Conservation (phyloP, 2,797 vertebrate genomes). For the Gallinago stenura region DNA sequence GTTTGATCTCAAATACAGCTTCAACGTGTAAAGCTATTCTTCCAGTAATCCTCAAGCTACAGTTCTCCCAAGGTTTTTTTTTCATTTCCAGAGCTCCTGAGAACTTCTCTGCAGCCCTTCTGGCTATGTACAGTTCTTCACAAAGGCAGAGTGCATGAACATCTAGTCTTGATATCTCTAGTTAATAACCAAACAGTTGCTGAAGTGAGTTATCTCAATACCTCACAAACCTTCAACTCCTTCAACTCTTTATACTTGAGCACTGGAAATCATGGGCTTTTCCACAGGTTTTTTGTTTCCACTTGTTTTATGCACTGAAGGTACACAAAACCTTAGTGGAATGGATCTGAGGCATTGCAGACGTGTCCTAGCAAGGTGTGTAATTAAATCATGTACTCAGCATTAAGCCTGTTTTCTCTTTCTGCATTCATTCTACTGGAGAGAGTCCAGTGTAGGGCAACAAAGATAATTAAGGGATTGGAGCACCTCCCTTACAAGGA, state of each 20-base stretch:
- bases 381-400: background rate
- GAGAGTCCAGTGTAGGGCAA: too few species aligned
- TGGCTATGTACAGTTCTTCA: background rate
- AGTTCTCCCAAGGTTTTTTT: background rate
- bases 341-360: background rate
- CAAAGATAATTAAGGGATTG: too few species aligned
- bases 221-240: background rate
- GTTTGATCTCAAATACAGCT: slow-evolving; percentile 27
- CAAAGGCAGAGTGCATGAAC: background rate
- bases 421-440: background rate
- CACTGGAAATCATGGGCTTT: background rate
- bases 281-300: background rate
- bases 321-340: background rate
- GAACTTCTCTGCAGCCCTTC: background rate
- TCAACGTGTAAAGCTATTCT: background rate
- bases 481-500: too few species aligned
- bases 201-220: background rate
- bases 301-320: background rate
- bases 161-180: background rate
- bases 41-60: background rate
- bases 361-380: background rate
- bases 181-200: background rate
- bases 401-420: background rate
- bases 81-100: background rate
- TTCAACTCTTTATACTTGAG: background rate